Base-by-base conservation (phyloP, 2,797 vertebrate species). In the Gallinago solitaria region DNA sequence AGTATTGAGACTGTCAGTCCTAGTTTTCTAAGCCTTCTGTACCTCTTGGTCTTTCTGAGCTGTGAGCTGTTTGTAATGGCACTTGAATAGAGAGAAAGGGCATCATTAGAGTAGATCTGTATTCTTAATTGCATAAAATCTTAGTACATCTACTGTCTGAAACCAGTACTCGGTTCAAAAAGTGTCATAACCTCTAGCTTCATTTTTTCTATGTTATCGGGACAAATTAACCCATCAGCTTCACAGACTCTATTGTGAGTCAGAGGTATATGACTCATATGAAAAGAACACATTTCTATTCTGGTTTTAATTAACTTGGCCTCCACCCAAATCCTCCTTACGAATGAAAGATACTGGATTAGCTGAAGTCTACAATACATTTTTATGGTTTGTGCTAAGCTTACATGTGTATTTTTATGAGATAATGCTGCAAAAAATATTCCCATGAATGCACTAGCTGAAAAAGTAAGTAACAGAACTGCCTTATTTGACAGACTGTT, bases 261-360 rank as follows among this genome's bases (percentile, higher is more conserved):
- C 94, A 95, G 93, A 96, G 67, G 64, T 95, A 45, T 87, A 83
- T 94, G 94, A 97, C 88, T 95, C 94, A 93, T 86, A 50, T 84
- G 92, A 96, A 94, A 93, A 94, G 88, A 93, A 60, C 47, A 83
- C 54, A 56, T 48, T 95, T 93, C 81, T 95, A 70, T 90, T 95
- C 94, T 96, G 95, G 78, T 89, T 97, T 91, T 93, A 92, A 91
- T 96, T 95, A 95, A 87, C 70, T 90, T 93, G 88, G 85, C 94
- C 69, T 95, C 83, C 39, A 65, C 41, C 70, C 94, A 94, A 96
- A 76, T 89, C 70, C 64, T 92, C 48, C 86, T 93, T 75, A 82
- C 88, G 75, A 95, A 88, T 80, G 80, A 83, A 90, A 95, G 75
- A 93, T 94, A 95, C 76, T 50, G 33, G 79, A 93, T 94, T 57